Conservation (phyloP, 2,113 vertebrate genomes). For the Reinhardtius hippoglossoides region DNA sequence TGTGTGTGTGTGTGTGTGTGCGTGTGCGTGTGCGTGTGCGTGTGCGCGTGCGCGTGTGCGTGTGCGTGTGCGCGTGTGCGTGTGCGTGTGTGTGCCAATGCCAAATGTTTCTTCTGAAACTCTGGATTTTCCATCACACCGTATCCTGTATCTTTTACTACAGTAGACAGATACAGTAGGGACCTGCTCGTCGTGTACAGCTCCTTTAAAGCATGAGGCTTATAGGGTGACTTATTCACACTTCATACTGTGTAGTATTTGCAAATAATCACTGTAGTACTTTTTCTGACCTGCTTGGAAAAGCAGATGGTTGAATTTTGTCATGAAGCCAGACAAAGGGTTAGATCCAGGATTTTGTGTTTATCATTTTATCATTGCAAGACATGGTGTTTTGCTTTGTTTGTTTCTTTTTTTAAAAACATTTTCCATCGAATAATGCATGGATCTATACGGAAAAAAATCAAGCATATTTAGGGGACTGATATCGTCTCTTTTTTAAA, state of each 20-base stretch:
- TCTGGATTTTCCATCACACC: conserved; percentile 48
- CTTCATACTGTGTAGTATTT: background rate
- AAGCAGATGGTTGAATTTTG: background rate
- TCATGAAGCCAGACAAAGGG: background rate
- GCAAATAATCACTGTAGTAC: background rate
- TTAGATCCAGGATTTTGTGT: too few relatives aligned
- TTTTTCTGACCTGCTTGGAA: background rate
- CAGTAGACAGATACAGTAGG: conserved; percentile 4
- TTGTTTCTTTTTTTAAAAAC: too few relatives aligned
- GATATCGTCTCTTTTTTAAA: too few relatives aligned
- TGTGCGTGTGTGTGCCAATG: conserved; percentile 36
- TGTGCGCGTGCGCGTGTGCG: conserved; percentile 29
- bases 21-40: conserved; percentile 34
- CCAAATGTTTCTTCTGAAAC: conserved; percentile 50
- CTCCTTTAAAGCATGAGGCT: background rate
- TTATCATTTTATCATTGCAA: too few relatives aligned
- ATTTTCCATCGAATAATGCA: too few relatives aligned
- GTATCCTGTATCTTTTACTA: conserved; percentile 17
- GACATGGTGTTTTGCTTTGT: too few relatives aligned
- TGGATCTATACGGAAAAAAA: too few relatives aligned
- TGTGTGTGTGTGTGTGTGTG: conserved; percentile 39
- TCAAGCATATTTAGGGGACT: too few relatives aligned
- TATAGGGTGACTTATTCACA: background rate
- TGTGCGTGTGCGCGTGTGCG: conserved; percentile 37
- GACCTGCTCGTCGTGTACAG: conserved; percentile 17